These are phyloP conservation scores for Indicator indicator DNA, from an alignment of 2,113 vertebrate species.

Conservation along the genomic window DNA sequence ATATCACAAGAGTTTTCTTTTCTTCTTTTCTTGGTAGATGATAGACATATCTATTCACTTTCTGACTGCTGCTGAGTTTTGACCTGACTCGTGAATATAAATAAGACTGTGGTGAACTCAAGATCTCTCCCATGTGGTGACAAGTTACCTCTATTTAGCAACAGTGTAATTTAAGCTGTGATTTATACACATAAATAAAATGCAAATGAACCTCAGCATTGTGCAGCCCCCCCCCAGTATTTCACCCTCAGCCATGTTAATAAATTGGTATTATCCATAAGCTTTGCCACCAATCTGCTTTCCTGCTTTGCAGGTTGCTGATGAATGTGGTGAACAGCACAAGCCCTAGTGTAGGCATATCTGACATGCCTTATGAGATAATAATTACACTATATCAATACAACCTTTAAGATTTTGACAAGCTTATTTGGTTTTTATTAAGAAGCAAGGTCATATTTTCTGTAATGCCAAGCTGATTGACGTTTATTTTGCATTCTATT, in stretches of 20 bases:
- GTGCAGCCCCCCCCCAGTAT: not conserved
- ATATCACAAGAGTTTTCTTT: not conserved
- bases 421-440: slow-evolving; percentile 14
- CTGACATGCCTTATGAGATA: not conserved
- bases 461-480: not conserved
- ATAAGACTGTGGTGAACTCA: not conserved
- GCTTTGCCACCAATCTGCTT: not conserved
- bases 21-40: not conserved
- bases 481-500: not conserved
- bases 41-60: not conserved
- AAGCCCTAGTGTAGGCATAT: not conserved
- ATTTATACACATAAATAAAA: not conserved
- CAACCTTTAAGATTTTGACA: slow-evolving; percentile 5
- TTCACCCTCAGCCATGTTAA: not conserved
- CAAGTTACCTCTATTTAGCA: not conserved
- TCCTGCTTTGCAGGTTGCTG: not conserved
- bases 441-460: slow-evolving; percentile 4
- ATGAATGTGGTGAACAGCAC: not conserved
- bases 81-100: not conserved
- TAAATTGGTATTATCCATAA: not conserved
- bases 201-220: not conserved
- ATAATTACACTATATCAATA: not conserved
- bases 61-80: not conserved
- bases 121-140: not conserved
- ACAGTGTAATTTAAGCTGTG: not conserved